A percentile compares a stretch with the other conserved stretches of the same genome.
These are phyloP conservation scores for Galleria mellonella DNA, from an alignment of 1,140 invertebrate species.

Conservation along the genomic window DNA sequence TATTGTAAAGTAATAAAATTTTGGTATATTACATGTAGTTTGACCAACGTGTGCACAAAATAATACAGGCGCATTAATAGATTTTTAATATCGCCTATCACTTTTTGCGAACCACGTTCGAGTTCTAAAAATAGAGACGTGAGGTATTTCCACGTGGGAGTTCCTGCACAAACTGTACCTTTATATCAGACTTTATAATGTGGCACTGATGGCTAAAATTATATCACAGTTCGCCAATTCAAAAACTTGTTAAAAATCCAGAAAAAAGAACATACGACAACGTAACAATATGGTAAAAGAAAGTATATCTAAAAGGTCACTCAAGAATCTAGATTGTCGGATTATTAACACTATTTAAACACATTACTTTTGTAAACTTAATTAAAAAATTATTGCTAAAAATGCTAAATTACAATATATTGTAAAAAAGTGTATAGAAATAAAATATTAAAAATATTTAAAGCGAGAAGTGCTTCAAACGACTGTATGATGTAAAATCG, in stretches of 20 bases:
- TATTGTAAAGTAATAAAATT: too few relatives aligned
- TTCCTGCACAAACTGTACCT: constrained; percentile 52
- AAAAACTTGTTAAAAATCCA: constrained; percentile 30
- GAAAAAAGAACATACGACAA: constrained; percentile 26
- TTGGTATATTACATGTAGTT: too few relatives aligned
- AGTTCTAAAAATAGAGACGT: constrained; percentile 67
- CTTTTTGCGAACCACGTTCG: constrained; percentile 61
- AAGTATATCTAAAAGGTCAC: constrained; percentile 67
- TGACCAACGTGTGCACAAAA: neutral
- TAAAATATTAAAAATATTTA: constrained; percentile 38
- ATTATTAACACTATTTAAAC: constrained; percentile 41
- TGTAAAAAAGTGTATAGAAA: constrained; percentile 30
- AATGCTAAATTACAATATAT: constrained; percentile 37
- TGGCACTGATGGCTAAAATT: constrained; percentile 47
- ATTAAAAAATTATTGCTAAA: constrained; percentile 40
- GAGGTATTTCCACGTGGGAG: constrained; percentile 71
- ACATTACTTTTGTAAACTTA: constrained; percentile 54
- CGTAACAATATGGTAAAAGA: constrained; percentile 66
- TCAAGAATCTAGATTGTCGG: constrained; percentile 59
- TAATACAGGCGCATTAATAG: neutral
- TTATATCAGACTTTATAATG: constrained; percentile 44
- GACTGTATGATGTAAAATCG: constrained; percentile 59
- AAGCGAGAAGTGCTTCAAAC: constrained; percentile 46
- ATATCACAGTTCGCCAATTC: constrained; percentile 48
- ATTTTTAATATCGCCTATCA: constrained; percentile 44